A percentile compares a stretch with the other conserved stretches of the same genome.
phyloP scores from a whole-genome alignment of 2,888 invertebrate genomes.

The Nysson spinosus region DNA sequence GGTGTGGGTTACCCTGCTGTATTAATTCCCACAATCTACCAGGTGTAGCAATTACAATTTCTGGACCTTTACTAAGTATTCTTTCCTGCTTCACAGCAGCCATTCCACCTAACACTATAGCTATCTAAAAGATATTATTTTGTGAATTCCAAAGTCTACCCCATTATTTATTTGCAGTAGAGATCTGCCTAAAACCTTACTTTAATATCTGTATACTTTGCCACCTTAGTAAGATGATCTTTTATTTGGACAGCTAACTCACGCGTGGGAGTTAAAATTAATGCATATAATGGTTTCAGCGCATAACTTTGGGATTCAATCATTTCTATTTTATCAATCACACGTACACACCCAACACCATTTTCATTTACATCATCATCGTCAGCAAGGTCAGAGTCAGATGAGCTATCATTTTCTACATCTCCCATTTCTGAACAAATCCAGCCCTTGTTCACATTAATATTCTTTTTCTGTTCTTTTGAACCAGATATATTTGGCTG shows the following conservation, averaged over 20 bases:
- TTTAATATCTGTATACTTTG: conserved; percentile 87
- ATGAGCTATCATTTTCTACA: conserved; percentile 7
- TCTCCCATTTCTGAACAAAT: conserved; percentile 30
- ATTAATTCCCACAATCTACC: conserved; percentile 97
- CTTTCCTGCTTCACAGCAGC: conserved; percentile 96
- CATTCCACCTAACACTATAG: conserved; percentile 95
- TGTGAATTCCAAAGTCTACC: neutral
- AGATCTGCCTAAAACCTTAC: conserved; percentile 59
- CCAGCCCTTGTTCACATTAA: conserved; percentile 59
- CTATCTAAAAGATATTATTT: conserved; percentile 76
- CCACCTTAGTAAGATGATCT: conserved; percentile 87
- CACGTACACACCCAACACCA: conserved; percentile 81
- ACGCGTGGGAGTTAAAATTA: conserved; percentile 96
- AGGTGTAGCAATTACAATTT: conserved; percentile 97
- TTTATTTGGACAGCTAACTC: conserved; percentile 97
- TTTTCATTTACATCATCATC: conserved; percentile 59
- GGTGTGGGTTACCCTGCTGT: conserved; percentile 86
- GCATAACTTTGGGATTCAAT: conserved; percentile 63
- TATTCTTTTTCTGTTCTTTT: neutral
- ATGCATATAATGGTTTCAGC: conserved; percentile 84
- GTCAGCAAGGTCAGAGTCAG: conserved; percentile 74
- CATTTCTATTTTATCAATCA: conserved; percentile 79
- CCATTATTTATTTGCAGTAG: neutral
- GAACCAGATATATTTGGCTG: conserved; percentile 42
- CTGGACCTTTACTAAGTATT: conserved; percentile 88